phyloP scores from a whole-genome alignment of 2,888 invertebrate species.

The Epicampocera succincta region DNA sequence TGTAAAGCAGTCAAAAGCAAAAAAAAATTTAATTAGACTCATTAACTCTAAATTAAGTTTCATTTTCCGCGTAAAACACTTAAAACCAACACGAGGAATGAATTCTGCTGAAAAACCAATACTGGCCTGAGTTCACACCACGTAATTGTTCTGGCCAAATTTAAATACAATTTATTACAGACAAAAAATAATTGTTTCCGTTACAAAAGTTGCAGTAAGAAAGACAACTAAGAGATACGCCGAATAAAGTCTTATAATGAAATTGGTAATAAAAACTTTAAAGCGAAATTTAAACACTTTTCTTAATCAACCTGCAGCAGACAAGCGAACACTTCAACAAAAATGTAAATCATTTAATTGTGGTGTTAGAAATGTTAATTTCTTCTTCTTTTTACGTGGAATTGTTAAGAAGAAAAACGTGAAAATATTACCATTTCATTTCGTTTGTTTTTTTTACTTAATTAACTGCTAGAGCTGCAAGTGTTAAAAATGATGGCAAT shows the following conservation, averaged over 20 bases:
- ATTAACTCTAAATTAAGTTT: conserved; percentile 28
- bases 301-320: neutral
- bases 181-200: conserved; percentile 67
- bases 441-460: conserved; percentile 22
- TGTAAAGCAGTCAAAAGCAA: neutral
- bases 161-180: conserved; percentile 56
- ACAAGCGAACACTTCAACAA: conserved; percentile 22
- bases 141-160: conserved; percentile 44
- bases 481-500: conserved; percentile 9
- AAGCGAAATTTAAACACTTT: conserved; percentile 42
- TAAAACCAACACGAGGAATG: conserved; percentile 18
- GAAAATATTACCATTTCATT: neutral
- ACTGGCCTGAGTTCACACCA: conserved; percentile 14
- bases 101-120: conserved; percentile 24
- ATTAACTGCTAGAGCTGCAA: conserved; percentile 22
- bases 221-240: neutral
- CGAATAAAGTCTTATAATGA: conserved; percentile 24
- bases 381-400: conserved; percentile 27
- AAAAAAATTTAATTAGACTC: neutral
- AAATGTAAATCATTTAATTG: conserved; percentile 63
- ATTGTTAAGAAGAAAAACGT: neutral
- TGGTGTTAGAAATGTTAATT: conserved; percentile 69
- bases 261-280: conserved; percentile 39
- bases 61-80: conserved; percentile 33
- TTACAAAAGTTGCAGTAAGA: conserved; percentile 34